These are phyloP conservation scores for Varanus salvator DNA, from an alignment of 2,113 vertebrate species.

Conservation along the genomic window DNA sequence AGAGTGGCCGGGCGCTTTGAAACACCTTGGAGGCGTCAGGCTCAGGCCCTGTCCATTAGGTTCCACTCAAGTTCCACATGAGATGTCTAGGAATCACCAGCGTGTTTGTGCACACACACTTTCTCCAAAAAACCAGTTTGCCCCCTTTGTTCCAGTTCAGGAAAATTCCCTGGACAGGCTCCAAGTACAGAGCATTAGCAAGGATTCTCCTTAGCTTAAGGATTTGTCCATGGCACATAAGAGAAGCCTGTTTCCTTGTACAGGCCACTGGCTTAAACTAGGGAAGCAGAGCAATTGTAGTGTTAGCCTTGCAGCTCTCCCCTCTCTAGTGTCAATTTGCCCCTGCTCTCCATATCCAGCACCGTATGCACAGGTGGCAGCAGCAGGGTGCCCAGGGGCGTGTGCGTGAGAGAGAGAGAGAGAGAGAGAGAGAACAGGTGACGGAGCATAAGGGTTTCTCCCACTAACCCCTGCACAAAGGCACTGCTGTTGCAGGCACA, in stretches of 20 bases:
- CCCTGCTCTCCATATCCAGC: not conserved
- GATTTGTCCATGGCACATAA: not conserved
- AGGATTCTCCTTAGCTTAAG: not conserved
- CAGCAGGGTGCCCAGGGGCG: not conserved
- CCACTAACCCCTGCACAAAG: not conserved
- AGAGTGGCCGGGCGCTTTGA: not conserved
- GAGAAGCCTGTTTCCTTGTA: not conserved
- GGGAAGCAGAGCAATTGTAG: not conserved
- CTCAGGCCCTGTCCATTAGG: not conserved
- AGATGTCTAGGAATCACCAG: no score
- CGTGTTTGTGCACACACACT: not conserved
- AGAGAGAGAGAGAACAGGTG: no score
- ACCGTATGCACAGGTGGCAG: not conserved
- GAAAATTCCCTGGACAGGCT: not conserved
- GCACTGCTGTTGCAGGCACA: not conserved
- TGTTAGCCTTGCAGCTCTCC: not conserved
- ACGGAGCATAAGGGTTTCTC: not conserved
- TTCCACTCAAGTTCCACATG: not conserved
- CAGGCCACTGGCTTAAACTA: not conserved
- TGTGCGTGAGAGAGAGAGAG: no score
- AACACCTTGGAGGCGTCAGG: not conserved
- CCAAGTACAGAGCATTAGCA: not conserved
- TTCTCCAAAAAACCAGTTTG: not conserved
- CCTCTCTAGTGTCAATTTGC: not conserved
- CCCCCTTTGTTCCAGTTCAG: not conserved